Evolutionary conservation across 2,888 invertebrate species (phyloP).

Genomic region (Acrobeloides nanus): DNA sequence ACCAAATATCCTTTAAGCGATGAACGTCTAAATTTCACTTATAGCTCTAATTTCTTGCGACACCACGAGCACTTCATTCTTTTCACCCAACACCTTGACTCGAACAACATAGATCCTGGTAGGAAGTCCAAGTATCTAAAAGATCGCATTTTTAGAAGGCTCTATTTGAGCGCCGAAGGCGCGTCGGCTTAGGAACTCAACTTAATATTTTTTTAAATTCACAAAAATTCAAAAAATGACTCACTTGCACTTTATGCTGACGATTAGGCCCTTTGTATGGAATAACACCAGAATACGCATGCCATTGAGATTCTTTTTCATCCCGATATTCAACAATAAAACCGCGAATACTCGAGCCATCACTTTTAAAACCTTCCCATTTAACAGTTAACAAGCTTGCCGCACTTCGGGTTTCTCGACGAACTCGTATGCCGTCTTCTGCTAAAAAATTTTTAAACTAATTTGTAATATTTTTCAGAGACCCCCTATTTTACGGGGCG

Average conservation of each 20-base stretch:
- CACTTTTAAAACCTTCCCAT: slow-evolving; percentile 54
- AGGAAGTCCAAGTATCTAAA: slow-evolving; percentile 50
- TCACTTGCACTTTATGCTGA: slow-evolving; percentile 51
- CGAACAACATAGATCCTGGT: slow-evolving; percentile 51
- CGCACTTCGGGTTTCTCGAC: slow-evolving; percentile 20
- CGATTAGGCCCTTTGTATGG: slow-evolving; percentile 54
- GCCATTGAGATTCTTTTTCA: slow-evolving; percentile 48
- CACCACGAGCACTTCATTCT: slow-evolving; percentile 51
- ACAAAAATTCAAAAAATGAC: slow-evolving; percentile 7
- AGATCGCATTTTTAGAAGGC: slow-evolving; percentile 8
- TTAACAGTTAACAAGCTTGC: slow-evolving; percentile 52
- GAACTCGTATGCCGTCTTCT: neutral
- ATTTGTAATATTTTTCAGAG: no score
- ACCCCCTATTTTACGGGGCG: no score
- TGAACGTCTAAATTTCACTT: slow-evolving; percentile 51
- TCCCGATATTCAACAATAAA: slow-evolving; percentile 53
- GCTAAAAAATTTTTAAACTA: slow-evolving; percentile 1
- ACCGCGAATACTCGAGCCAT: slow-evolving; percentile 49
- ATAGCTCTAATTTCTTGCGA: slow-evolving; percentile 53
- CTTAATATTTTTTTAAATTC: no score
- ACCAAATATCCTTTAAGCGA: slow-evolving; percentile 39
- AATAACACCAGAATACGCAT: slow-evolving; percentile 51
- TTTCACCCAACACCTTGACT: slow-evolving; percentile 50
- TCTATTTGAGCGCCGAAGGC: no score
- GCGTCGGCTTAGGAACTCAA: no score